Conservation (phyloP, 2,113 vertebrate genomes). For the human (Homo sapiens) region GRCh38 chr2:234054001-234054500, state of each 20-base stretch:
- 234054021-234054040: rapidly evolving
- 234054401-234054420: too few species aligned
- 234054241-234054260: too few species aligned
- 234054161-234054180: not conserved
- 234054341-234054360: not conserved
- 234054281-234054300: rapidly evolving
- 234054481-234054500: not conserved
- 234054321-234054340: not conserved
- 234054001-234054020: not conserved
- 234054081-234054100: rapidly evolving
- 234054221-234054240: not conserved
- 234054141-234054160: not conserved
- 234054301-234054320: not conserved
- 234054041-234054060: not conserved
- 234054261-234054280: not conserved
- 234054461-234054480: not conserved
- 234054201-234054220: not conserved
- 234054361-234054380: not conserved
- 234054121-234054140: not conserved
- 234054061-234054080: rapidly evolving
- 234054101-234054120: too few species aligned
- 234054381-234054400: not conserved
- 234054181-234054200: not conserved
- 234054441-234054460: not conserved
- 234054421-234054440: not conserved